A percentile compares a stretch with the other conserved stretches of the same genome.
These are phyloP conservation scores for Chionodraco myersi DNA, from an alignment of 2,113 vertebrate species.

Conservation along the genomic window DNA sequence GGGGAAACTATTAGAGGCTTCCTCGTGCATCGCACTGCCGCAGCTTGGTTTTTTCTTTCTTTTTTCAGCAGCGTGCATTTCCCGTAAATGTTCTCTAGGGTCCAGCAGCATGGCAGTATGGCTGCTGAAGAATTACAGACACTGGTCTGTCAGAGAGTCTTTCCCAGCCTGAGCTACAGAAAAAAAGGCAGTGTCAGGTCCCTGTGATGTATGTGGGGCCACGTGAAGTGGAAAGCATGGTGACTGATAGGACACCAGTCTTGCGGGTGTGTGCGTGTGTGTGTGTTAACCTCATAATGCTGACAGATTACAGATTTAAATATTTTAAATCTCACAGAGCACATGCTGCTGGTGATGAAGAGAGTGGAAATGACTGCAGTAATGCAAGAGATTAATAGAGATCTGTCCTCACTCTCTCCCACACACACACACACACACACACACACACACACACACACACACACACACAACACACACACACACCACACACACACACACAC, in stretches of 20 bases:
- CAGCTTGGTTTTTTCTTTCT: constrained; percentile 36
- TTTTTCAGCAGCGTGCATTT: constrained; percentile 44
- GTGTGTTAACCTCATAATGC: constrained; percentile 69
- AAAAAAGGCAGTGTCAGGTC: constrained; percentile 73
- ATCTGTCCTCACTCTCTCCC: constrained; percentile 32
- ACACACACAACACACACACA: constrained; percentile 2
- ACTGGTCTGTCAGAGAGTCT: constrained; percentile 58
- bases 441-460: constrained; percentile 24
- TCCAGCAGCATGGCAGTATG: constrained; percentile 61
- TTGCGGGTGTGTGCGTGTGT: constrained; percentile 25
- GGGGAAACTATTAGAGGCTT: constrained; percentile 81
- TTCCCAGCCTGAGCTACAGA: constrained; percentile 63
- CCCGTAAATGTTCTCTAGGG: constrained; percentile 71
- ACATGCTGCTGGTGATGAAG: constrained; percentile 75
- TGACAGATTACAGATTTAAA: constrained; percentile 85
- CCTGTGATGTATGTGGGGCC: constrained; percentile 63
- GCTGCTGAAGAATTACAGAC: constrained; percentile 77
- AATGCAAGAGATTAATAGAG: constrained; percentile 80
- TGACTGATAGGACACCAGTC: constrained; percentile 77
- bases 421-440: constrained; percentile 6
- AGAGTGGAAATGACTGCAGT: constrained; percentile 78
- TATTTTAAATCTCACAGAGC: constrained; percentile 82
- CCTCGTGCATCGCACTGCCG: constrained; percentile 47
- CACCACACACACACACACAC: constrained; percentile 17
- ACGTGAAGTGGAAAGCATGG: constrained; percentile 68